Conservation (phyloP, 2,113 vertebrate species). For the Rutilus rutilus region DNA sequence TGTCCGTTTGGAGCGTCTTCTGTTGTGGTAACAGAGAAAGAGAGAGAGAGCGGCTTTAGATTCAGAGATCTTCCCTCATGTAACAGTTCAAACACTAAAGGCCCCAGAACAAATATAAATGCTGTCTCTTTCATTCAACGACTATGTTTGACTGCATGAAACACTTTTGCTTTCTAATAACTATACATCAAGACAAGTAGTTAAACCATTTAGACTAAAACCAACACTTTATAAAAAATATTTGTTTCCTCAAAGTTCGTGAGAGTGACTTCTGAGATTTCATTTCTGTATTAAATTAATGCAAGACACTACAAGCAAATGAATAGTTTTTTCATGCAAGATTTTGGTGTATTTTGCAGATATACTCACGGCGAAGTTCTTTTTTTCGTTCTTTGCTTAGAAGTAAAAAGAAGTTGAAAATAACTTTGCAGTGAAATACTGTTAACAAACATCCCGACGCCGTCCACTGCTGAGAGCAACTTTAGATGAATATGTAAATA, state of each 20-base stretch:
- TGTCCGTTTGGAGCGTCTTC: slow-evolving; percentile 48
- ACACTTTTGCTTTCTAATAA: neutral
- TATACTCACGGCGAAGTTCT: too few relatives aligned
- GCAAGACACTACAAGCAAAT: too few relatives aligned
- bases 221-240: neutral
- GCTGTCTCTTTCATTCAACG: neutral
- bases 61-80: neutral
- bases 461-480: too few relatives aligned
- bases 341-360: neutral
- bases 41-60: slow-evolving; percentile 40
- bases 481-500: too few relatives aligned
- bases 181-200: neutral
- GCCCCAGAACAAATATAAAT: slow-evolving; percentile 30
- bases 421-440: too few relatives aligned
- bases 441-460: too few relatives aligned
- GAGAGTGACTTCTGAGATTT: neutral
- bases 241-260: neutral
- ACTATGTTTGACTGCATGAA: neutral
- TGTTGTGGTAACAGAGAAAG: slow-evolving; percentile 54
- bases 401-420: too few relatives aligned
- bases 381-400: too few relatives aligned
- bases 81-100: slow-evolving; percentile 8
- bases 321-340: neutral
- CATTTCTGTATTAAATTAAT: neutral
- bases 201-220: neutral